Evolutionary conservation across 2,888 invertebrate species (phyloP).

Genomic region (Orthonevra nobilis): DNA sequence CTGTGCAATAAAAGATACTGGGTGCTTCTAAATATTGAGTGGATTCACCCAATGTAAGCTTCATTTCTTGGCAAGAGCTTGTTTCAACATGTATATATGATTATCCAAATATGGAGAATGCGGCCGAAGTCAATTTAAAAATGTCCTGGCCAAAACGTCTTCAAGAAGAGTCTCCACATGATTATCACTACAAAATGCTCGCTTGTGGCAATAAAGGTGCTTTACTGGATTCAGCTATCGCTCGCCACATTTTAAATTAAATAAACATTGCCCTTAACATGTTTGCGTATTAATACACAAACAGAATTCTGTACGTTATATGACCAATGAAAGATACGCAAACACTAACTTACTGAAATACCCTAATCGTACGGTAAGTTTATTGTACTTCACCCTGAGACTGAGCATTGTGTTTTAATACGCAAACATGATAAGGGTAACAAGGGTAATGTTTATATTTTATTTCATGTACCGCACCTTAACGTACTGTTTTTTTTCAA

Average conservation of each 20-base stretch:
- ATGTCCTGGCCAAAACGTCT: constrained; percentile 33
- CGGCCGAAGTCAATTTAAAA: constrained; percentile 50
- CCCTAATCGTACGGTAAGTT: too few relatives aligned
- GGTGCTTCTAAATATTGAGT: constrained; percentile 59
- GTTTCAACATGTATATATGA: constrained; percentile 35
- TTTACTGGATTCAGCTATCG: constrained; percentile 41
- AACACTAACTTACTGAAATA: too few relatives aligned
- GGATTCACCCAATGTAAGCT: constrained; percentile 48
- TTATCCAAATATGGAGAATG: constrained; percentile 52
- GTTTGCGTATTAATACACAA: constrained; percentile 42
- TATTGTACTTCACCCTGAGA: too few relatives aligned
- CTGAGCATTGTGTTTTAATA: too few relatives aligned
- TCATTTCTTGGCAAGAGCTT: constrained; percentile 36
- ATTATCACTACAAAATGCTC: constrained; percentile 56
- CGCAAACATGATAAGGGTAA: too few relatives aligned
- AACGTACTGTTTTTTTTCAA: too few relatives aligned
- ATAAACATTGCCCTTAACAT: constrained; percentile 49
- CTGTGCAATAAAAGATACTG: constrained; percentile 38
- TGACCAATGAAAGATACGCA: constrained; percentile 17
- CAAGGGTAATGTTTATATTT: too few relatives aligned
- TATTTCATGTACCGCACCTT: too few relatives aligned
- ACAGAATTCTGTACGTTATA: constrained; percentile 42
- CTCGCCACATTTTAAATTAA: constrained; percentile 56
- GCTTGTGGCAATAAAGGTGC: constrained; percentile 37
- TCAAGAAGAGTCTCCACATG: constrained; percentile 12